phyloP scores from a whole-genome alignment of 2,888 invertebrate genomes.

The Sarcophaga rosellei region DNA sequence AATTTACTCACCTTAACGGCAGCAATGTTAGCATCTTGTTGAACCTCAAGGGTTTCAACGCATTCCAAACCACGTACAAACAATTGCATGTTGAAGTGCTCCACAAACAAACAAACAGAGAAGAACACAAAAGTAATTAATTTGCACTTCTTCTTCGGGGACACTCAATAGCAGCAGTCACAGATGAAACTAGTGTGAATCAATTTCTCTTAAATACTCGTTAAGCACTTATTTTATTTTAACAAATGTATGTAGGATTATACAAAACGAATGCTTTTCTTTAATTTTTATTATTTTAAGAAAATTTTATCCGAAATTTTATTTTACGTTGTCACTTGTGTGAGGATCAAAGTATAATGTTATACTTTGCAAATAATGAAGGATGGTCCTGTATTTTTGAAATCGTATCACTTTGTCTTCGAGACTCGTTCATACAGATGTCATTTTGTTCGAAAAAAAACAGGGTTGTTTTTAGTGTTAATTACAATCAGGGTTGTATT shows the following conservation, averaged over 20 bases:
- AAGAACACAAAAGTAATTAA: slow-evolving; percentile 41
- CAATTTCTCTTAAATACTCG: slow-evolving; percentile 19
- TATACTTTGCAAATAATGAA: slow-evolving; percentile 80
- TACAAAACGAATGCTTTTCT: neutral
- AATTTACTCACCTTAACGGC: no score
- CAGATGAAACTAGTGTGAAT: slow-evolving; percentile 76
- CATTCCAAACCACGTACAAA: no score
- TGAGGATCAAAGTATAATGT: no score
- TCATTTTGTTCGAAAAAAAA: slow-evolving; percentile 37
- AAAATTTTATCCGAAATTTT: slow-evolving; percentile 59
- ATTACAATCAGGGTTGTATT: neutral
- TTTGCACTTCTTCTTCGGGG: slow-evolving; percentile 10
- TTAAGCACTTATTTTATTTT: neutral
- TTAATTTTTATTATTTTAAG: slow-evolving; percentile 15
- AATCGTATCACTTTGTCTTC: slow-evolving; percentile 39
- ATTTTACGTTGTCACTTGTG: slow-evolving; percentile 79
- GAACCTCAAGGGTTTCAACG: no score
- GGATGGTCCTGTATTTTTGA: slow-evolving; percentile 72
- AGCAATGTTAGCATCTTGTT: no score
- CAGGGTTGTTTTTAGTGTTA: slow-evolving; percentile 38
- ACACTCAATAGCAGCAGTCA: neutral
- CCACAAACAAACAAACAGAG: slow-evolving; percentile 64
- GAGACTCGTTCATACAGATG: slow-evolving; percentile 82
- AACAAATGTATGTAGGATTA: neutral
- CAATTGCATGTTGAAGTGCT: slow-evolving; percentile 78